Percentiles rank a stretch among this genome's conserved stretches.
phyloP scores from a whole-genome alignment of 2,113 vertebrate species.

The Istiophorus platypterus region DNA sequence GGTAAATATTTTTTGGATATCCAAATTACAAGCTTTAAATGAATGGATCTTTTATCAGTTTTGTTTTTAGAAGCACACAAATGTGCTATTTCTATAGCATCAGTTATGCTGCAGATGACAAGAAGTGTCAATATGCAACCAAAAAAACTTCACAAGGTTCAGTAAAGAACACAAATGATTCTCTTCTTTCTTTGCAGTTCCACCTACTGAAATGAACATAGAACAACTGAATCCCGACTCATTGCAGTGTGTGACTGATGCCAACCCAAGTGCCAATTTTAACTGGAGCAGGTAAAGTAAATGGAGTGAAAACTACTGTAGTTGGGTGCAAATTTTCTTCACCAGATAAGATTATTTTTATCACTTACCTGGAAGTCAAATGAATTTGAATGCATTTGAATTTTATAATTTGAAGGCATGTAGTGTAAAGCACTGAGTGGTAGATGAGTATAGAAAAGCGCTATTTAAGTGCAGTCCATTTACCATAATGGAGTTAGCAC shows the following conservation, averaged over 20 bases:
- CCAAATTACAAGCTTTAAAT: not conserved
- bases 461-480: no score
- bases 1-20: not conserved
- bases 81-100: not conserved
- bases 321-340: not conserved
- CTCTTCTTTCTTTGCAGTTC: constrained; percentile 43
- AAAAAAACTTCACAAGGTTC: no score
- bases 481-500: no score
- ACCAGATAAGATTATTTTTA: not conserved
- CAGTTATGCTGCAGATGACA: no score
- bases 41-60: not conserved
- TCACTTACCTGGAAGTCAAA: not conserved
- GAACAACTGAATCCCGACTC: no score
- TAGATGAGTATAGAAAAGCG: no score
- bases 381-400: not conserved
- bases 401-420: no score
- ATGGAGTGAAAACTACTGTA: not conserved
- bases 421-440: no score
- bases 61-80: no score
- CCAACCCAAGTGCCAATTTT: constrained; percentile 52
- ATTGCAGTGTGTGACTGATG: constrained; percentile 58
- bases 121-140: no score
- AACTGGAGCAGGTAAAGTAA: constrained; percentile 75
- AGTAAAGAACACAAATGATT: not conserved
- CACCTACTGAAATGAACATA: constrained; percentile 56